Base-by-base conservation (phyloP, 2,888 invertebrate genomes). In the Miltochrista miniata region DNA sequence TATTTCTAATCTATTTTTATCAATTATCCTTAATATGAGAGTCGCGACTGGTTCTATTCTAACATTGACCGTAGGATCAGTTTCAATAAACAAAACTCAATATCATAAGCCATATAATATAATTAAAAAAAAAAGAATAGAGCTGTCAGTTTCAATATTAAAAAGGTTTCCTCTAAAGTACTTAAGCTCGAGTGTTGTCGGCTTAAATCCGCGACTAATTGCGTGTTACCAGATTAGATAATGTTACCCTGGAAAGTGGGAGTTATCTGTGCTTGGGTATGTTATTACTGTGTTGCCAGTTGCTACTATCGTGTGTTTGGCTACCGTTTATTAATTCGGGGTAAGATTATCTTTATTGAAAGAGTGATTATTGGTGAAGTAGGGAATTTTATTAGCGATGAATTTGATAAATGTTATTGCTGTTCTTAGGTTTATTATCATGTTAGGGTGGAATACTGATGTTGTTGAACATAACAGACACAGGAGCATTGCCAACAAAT, bases 141-240 rank as follows among this genome's bases (percentile, higher is more conserved):
- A 47, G 14, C 18, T 18, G 3, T 13, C 10, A 7, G 18, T 49
- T 54, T 64, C 38, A 54, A 62, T 68, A 69, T 63, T 68, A 53
- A 62, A 64, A 50, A 49, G 38, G 38, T 54, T 59, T 59, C 53
- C 62, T 56, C 53, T 37, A 31, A 60, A 58, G 48, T 69, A 76
- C 72, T 77, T 44, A 1, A 67, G 3, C 10, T 72, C 54, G 46
- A 79, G 83, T 79, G 70, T 70, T 74, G 70, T 73, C 70, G 75
- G 72, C 69, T 68, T 56, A 80, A 86, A 84, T 84, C 83, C 82
- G 73, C 77, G 67, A 73, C 74, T 78, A 81, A 83, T 85, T 81
- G 76, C 80, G 66, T 84, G 86, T 83, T 84, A 75, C 81, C 81
- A 80, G 88, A 89, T 89, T 64, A 89, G 87, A 87, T 89, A 81